A percentile compares a stretch with the other conserved stretches of the same genome.
Conservation (phyloP, 2,888 invertebrate genomes). For the Clepsis dumicolana region DNA sequence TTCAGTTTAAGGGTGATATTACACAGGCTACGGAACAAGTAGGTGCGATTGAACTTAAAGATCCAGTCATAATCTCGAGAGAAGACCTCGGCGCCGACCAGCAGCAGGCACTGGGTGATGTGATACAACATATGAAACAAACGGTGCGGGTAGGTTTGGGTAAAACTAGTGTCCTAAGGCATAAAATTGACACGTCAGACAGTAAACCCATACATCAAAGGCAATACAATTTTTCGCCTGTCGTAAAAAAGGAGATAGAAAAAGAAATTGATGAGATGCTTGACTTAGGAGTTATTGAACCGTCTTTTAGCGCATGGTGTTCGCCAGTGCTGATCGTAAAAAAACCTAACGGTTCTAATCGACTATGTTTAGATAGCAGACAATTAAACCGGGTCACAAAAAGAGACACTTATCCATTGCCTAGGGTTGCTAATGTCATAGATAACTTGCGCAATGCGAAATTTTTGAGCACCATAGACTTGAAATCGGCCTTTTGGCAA, state of each 20-base stretch:
- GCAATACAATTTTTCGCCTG: background rate
- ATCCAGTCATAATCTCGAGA: no score
- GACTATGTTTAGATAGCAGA: conserved; percentile 30
- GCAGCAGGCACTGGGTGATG: no score
- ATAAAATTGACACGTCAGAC: background rate
- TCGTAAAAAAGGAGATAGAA: no score
- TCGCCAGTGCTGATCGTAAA: background rate
- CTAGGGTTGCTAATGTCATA: conserved; percentile 43
- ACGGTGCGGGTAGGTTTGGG: no score
- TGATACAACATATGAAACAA: no score
- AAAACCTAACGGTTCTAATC: conserved; percentile 20
- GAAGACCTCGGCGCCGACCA: no score
- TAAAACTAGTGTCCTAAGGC: background rate
- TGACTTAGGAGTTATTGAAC: no score
- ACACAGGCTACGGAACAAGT: no score
- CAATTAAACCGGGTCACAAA: conserved; percentile 46
- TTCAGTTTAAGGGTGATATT: no score
- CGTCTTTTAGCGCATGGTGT: no score
- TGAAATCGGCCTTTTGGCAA: conserved; percentile 56
- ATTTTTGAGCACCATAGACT: conserved; percentile 45
- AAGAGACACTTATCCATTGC: conserved; percentile 38
- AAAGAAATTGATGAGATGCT: no score
- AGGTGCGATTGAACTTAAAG: no score
- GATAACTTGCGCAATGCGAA: conserved; percentile 43
- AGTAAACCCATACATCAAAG: background rate